These are phyloP conservation scores for Caenorhabditis inopinata DNA, from an alignment of 1,140 invertebrate species.

Conservation along the genomic window DNA sequence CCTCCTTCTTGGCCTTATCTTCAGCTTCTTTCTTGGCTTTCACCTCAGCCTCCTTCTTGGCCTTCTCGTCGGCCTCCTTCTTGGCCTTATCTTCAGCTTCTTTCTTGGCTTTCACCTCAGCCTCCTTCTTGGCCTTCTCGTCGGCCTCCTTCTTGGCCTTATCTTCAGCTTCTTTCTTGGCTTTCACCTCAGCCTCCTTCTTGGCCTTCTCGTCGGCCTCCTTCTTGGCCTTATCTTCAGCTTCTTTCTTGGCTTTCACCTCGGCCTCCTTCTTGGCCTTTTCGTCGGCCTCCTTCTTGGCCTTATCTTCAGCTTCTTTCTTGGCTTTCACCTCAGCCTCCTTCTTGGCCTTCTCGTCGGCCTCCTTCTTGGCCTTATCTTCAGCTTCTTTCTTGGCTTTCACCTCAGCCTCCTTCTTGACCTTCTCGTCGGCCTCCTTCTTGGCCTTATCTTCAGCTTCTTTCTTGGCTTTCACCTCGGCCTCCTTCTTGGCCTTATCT, in stretches of 20 bases:
- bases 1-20: background rate
- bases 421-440: slow-evolving; percentile 9
- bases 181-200: background rate
- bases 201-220: background rate
- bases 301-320: background rate
- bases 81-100: too few species aligned
- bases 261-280: background rate
- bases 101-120: background rate
- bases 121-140: background rate
- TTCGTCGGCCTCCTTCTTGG: background rate
- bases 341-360: background rate
- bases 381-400: slow-evolving; percentile 14
- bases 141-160: slow-evolving; percentile 17
- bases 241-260: background rate
- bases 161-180: background rate
- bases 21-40: background rate
- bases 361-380: slow-evolving; percentile 10
- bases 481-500: slow-evolving; percentile 16
- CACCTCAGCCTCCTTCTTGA: background rate
- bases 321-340: background rate
- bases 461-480: background rate
- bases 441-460: slow-evolving; percentile 2
- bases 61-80: background rate
- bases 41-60: background rate
- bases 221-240: background rate